These are phyloP conservation scores for Danio jaintianensis DNA, from an alignment of 2,797 vertebrate species.

Conservation along the genomic window DNA sequence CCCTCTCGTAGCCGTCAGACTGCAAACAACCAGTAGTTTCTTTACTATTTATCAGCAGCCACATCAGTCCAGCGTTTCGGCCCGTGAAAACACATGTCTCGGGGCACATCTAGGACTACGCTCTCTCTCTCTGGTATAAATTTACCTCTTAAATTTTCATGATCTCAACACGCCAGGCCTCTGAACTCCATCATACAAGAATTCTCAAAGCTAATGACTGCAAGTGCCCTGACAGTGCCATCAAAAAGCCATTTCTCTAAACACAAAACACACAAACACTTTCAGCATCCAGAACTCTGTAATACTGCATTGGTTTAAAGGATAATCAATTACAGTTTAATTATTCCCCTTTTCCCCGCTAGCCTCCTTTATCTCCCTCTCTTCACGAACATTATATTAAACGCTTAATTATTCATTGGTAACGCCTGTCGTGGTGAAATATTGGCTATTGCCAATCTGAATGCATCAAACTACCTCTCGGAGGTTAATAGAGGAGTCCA, in stretches of 20 bases:
- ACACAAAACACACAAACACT: slow-evolving; percentile 67
- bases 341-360: slow-evolving; percentile 81
- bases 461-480: slow-evolving; percentile 82
- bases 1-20: slow-evolving; percentile 61
- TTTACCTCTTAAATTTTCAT: slow-evolving; percentile 94
- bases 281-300: slow-evolving; percentile 75
- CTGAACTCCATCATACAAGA: slow-evolving; percentile 83
- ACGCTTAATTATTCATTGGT: slow-evolving; percentile 98
- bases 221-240: slow-evolving; percentile 80
- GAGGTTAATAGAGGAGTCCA: slow-evolving; percentile 89
- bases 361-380: slow-evolving; percentile 62
- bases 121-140: slow-evolving; percentile 83
- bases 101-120: slow-evolving; percentile 72
- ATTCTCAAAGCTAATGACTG: slow-evolving; percentile 85
- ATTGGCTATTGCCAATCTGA: slow-evolving; percentile 87
- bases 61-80: slow-evolving; percentile 81
- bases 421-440: slow-evolving; percentile 92
- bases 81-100: slow-evolving; percentile 81
- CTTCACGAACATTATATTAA: slow-evolving; percentile 89
- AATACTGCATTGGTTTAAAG: slow-evolving; percentile 85
- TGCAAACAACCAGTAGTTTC: slow-evolving; percentile 77
- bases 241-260: slow-evolving; percentile 86
- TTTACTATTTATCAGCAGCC: slow-evolving; percentile 86
- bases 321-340: slow-evolving; percentile 90
- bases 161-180: slow-evolving; percentile 87